Evolutionary conservation across 2,113 vertebrate species (phyloP).

Genomic region (Ictalurus furcatus): DNA sequence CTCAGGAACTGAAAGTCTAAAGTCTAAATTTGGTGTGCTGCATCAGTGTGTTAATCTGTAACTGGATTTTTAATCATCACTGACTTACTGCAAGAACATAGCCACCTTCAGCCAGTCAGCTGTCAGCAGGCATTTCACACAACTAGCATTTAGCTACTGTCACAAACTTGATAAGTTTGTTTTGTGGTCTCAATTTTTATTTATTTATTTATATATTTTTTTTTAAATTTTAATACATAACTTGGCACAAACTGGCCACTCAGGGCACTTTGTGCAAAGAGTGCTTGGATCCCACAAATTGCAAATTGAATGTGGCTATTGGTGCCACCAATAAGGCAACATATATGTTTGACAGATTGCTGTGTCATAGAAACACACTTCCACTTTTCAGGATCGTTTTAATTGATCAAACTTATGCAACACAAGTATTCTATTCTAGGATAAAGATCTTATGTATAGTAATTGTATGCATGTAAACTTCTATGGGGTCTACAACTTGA

Average conservation of each 20-base stretch:
- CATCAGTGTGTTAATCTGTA: not conserved
- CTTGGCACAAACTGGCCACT: no score
- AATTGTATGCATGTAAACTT: not conserved
- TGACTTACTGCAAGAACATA: not conserved
- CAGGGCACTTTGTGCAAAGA: not conserved
- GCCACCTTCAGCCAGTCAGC: not conserved
- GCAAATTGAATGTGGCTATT: not conserved
- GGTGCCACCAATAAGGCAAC: not conserved
- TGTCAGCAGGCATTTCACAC: not conserved
- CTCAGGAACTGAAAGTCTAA: not conserved
- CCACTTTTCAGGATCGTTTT: not conserved
- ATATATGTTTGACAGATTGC: not conserved
- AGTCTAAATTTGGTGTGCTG: not conserved
- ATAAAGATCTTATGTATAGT: not conserved
- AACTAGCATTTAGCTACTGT: not conserved
- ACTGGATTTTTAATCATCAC: not conserved
- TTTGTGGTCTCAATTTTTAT: not conserved
- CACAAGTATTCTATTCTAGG: not conserved
- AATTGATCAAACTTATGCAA: not conserved
- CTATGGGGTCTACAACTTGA: not conserved
- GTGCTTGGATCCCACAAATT: not conserved
- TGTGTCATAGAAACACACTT: not conserved
- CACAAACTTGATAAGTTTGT: not conserved
- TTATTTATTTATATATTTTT: no score
- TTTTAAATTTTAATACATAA: no score